These are phyloP conservation scores for Lordiphosa fenestrarum DNA, from an alignment of 2,888 invertebrate genomes.

Conservation along the genomic window DNA sequence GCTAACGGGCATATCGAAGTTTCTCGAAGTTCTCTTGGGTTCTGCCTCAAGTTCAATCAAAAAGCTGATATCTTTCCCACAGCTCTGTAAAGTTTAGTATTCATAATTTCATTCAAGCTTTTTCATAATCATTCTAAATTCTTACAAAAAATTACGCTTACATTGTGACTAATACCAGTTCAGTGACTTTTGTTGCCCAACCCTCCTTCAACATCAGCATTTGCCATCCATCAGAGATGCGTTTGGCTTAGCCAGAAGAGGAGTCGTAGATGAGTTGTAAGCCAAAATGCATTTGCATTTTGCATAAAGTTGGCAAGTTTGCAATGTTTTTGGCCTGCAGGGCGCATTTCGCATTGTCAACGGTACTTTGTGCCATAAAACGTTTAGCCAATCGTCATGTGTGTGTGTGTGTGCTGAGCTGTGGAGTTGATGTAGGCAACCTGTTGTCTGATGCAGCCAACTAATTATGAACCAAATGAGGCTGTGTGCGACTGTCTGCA, in stretches of 20 bases:
- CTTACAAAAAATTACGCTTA: background rate
- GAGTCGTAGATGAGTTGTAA: slow-evolving; percentile 13
- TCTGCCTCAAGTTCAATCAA: no score
- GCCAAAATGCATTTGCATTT: slow-evolving; percentile 62
- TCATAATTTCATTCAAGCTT: no score
- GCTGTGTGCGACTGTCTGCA: slow-evolving; percentile 57
- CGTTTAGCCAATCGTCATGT: slow-evolving; percentile 59
- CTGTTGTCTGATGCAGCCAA: slow-evolving; percentile 51
- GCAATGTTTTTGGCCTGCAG: slow-evolving; percentile 51
- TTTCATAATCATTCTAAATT: no score
- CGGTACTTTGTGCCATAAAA: slow-evolving; percentile 66
- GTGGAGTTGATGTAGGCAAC: background rate
- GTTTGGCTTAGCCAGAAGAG: slow-evolving; percentile 19
- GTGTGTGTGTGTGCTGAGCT: no score
- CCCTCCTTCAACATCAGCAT: slow-evolving; percentile 12
- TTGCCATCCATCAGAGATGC: slow-evolving; percentile 55
- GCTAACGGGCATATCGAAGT: no score
- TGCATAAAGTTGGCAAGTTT: slow-evolving; percentile 60
- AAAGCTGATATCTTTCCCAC: no score
- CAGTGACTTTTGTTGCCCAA: slow-evolving; percentile 44
- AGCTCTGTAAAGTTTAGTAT: no score
- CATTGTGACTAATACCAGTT: slow-evolving; percentile 42
- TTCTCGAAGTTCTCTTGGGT: no score
- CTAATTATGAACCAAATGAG: slow-evolving; percentile 70
- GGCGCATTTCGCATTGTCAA: slow-evolving; percentile 58